Percentiles rank a stretch among this genome's conserved stretches.
phyloP scores from a whole-genome alignment of 2,113 vertebrate genomes.

The Nycticorax nycticorax region DNA sequence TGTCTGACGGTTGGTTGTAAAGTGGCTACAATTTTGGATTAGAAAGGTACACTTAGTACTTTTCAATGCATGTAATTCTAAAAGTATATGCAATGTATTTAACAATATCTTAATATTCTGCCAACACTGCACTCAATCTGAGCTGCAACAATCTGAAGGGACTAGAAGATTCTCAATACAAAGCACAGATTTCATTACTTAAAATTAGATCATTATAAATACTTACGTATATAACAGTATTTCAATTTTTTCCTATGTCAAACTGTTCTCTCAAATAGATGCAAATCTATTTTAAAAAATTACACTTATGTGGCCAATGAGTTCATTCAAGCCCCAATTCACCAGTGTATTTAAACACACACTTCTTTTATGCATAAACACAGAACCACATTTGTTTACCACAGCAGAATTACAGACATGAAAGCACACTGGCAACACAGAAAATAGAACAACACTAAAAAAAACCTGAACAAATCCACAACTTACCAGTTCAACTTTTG shows the following conservation, averaged over 20 bases:
- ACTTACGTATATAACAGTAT: not conserved
- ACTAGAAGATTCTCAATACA: not conserved
- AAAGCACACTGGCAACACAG: not conserved
- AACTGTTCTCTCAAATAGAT: not conserved
- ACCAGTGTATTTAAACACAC: not conserved
- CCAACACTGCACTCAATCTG: not conserved
- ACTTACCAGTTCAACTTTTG: slow-evolving; percentile 96
- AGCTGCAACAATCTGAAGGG: not conserved
- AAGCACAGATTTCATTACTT: not conserved
- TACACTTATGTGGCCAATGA: not conserved
- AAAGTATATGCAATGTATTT: not conserved
- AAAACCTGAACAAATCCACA: not conserved
- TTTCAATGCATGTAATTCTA: not conserved
- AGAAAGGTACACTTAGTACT: slow-evolving; percentile 10
- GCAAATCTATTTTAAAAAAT: not conserved
- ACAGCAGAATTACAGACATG: not conserved
- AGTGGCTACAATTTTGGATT: slow-evolving; percentile 81
- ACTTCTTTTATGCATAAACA: not conserved
- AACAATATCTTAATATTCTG: not conserved
- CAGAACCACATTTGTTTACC: not conserved
- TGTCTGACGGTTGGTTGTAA: slow-evolving; percentile 98
- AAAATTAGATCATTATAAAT: not conserved
- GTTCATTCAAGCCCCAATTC: not conserved
- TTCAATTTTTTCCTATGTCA: not conserved
- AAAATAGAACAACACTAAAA: not conserved